Evolutionary conservation across 2,113 vertebrate genomes (phyloP).

Genomic region (Prolemur simus): DNA sequence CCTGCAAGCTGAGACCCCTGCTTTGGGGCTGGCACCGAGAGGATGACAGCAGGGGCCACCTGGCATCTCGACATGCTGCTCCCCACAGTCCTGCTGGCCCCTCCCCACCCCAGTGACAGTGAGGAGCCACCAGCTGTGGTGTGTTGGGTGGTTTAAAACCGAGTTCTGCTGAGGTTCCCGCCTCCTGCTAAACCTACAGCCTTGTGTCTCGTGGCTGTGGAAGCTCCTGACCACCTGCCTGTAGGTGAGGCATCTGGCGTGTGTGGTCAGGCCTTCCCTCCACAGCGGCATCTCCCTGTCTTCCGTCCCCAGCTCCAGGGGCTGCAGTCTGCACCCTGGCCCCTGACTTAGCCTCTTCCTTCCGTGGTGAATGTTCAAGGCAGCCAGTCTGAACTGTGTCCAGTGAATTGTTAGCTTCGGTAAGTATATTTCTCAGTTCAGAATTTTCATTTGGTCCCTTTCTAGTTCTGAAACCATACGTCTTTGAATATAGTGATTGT

Average conservation of each 20-base stretch:
- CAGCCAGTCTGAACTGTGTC: background rate
- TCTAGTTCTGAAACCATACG: background rate
- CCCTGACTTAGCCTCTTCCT: background rate
- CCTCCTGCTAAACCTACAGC: background rate
- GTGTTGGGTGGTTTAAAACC: background rate
- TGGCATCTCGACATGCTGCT: background rate
- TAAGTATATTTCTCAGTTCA: background rate
- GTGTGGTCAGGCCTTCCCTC: background rate
- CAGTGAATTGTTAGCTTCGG: background rate
- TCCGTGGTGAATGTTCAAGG: background rate
- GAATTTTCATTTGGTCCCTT: background rate
- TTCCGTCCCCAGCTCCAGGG: background rate
- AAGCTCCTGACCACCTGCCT: background rate
- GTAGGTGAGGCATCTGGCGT: background rate
- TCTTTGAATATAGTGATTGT: background rate
- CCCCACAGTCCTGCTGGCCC: background rate
- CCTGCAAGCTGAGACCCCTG: background rate
- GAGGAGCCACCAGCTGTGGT: background rate
- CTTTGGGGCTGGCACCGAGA: background rate
- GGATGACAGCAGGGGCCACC: background rate
- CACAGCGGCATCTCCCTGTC: background rate
- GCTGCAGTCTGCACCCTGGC: background rate
- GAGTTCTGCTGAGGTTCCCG: background rate
- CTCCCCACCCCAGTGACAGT: background rate
- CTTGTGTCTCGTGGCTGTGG: too few relatives aligned